Evolutionary conservation across 2,888 invertebrate species (phyloP), one percentile per base, ranked within the genome.

Genomic region (Scrobipalpa costella): DNA sequence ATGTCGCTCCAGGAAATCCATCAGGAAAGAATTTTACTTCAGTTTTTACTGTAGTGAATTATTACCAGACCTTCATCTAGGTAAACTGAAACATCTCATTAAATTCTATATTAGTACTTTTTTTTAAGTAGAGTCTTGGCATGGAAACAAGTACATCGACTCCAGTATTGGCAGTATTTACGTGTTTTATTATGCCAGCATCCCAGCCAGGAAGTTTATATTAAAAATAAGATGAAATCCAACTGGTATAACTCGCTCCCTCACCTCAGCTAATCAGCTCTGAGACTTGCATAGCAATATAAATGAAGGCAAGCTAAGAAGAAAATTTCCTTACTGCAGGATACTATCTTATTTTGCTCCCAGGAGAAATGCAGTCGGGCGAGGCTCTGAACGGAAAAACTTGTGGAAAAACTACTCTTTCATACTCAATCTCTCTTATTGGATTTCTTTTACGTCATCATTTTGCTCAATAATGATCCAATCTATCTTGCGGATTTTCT

Each of bases 341-440:
- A 44, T 15, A 44, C n/a, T 15, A 44, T 44, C 44, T 44, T 44
- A 15, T n/a, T 44, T 44, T 44, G 5, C 44, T 44, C 44, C 44
- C 44, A 5, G n/a, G 44, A n/a, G 44, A 44, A 44, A 44, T 44
- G 36, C 11, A 44, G n/a, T 44, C 44, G n/a, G 44, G 0, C 44
- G n/a, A 7, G 7, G 44, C 15, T 5, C n/a, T n/a, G 44, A n/a
- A n/a, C 11, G 50, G 27, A 52, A 21, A 17, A 13, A 19, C 19
- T 50, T 19, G 50, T 21, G 21, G 50, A 7, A 19, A 50, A 40
- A 44, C 44, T 15, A 44, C 44, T 44, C n/a, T 1, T 3, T 44
- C 44, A n/a, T n/a, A n/a, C 44, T 44, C 17, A 19, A 50, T 50
- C 21, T 21, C 17, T 19, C 21, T 50, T 50, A 52, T 52, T 52